These are phyloP conservation scores for Argyrosomus regius DNA, from an alignment of 2,797 vertebrate species.

Conservation along the genomic window DNA sequence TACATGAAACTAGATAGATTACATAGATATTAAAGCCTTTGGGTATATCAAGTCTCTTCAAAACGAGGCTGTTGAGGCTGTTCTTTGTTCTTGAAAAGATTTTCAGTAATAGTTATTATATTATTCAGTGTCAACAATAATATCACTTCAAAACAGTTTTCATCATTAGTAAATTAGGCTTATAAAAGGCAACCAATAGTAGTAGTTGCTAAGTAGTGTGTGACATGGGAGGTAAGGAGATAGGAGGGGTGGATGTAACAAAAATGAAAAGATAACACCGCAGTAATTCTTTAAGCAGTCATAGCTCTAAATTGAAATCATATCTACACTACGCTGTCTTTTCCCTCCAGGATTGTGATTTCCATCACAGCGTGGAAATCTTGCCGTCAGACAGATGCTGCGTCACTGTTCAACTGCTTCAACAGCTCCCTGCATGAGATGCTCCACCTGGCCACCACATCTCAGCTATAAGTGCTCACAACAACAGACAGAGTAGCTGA, in stretches of 20 bases:
- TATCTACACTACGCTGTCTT: neutral
- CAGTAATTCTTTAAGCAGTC: neutral
- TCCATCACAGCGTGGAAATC: slow-evolving; percentile 92
- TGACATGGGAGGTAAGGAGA: no score
- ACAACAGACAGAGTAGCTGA: neutral
- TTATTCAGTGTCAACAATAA: no score
- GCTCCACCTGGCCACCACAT: slow-evolving; percentile 85
- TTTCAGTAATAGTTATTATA: no score
- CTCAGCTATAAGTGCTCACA: slow-evolving; percentile 85
- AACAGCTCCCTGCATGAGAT: slow-evolving; percentile 89
- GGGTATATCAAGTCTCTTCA: no score
- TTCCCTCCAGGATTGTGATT: slow-evolving; percentile 85
- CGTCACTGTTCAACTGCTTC: slow-evolving; percentile 84
- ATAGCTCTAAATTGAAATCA: neutral
- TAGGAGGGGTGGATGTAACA: no score
- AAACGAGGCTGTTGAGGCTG: no score
- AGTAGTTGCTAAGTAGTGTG: no score
- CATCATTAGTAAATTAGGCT: neutral
- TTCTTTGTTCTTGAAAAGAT: no score
- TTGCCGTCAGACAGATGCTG: slow-evolving; percentile 89
- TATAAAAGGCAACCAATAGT: no score
- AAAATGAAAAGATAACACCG: no score
- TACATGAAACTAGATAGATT: no score
- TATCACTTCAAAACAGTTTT: neutral
- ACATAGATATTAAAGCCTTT: no score